Evolutionary conservation across 35 echinoderm and acorn worm species (phyloP).

Genomic region (Anneissia japonica): DNA sequence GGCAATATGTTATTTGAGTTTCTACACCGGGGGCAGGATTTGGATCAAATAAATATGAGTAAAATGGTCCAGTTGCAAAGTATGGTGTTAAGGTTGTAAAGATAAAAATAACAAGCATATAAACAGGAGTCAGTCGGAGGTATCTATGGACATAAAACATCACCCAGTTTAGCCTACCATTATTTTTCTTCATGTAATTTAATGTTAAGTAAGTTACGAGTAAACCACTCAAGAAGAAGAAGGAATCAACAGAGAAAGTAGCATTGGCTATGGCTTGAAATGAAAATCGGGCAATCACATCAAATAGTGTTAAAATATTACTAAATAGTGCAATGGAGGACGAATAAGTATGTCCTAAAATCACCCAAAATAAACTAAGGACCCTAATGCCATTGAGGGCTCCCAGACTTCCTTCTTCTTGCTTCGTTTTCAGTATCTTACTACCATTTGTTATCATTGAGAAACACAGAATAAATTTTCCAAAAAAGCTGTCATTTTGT

Average conservation of each 20-base stretch:
- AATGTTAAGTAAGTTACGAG: slow-evolving; percentile 23
- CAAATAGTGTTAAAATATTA: not conserved
- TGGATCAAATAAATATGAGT: not conserved
- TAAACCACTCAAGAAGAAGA: slow-evolving; percentile 22
- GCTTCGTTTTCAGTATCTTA: slow-evolving; percentile 59
- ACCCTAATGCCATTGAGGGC: slow-evolving; percentile 82
- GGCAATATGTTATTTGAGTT: slow-evolving; percentile 21
- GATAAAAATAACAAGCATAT: not conserved
- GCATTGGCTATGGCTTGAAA: not conserved
- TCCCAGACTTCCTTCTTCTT: slow-evolving; percentile 27
- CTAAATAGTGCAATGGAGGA: not conserved
- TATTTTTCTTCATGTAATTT: slow-evolving; percentile 5
- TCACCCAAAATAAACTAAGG: slow-evolving; percentile 88
- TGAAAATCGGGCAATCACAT: not conserved
- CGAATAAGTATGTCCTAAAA: slow-evolving; percentile 47
- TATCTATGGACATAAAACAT: slow-evolving; percentile 44
- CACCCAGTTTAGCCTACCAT: slow-evolving; percentile 10
- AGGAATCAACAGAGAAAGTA: slow-evolving; percentile 1
- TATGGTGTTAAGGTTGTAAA: not conserved
- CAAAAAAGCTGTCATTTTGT: not conserved
- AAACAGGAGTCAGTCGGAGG: not conserved
- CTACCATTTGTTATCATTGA: slow-evolving; percentile 50
- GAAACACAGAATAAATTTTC: slow-evolving; percentile 30
- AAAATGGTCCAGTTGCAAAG: not conserved
- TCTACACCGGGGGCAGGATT: slow-evolving; percentile 9